phyloP scores from a whole-genome alignment of 2,888 invertebrate genomes.

The Sialis fuliginosa region DNA sequence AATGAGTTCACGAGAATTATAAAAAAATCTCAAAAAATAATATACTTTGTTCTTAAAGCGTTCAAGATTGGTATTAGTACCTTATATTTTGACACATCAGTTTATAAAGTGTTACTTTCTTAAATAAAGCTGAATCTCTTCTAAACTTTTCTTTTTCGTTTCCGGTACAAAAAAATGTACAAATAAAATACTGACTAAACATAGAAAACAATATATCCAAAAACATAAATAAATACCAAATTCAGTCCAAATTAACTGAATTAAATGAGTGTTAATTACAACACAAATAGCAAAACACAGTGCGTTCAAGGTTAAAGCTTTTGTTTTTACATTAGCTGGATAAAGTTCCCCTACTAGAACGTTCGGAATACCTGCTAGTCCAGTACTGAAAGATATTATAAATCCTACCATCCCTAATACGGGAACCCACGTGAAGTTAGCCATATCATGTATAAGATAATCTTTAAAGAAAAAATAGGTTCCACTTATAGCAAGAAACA shows the following conservation, averaged over 20 bases:
- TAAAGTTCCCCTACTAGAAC: constrained; percentile 34
- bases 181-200: constrained; percentile 38
- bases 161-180: constrained; percentile 43
- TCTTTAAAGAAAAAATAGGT: constrained; percentile 3
- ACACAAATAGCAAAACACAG: constrained; percentile 29
- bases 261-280: constrained; percentile 28
- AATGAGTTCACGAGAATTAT: too few relatives aligned
- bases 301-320: constrained; percentile 34
- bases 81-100: too few relatives aligned
- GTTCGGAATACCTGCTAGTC: constrained; percentile 31
- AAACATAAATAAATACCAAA: constrained; percentile 45
- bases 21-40: too few relatives aligned
- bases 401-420: constrained; percentile 28
- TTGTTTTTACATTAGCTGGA: constrained; percentile 33
- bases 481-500: constrained; percentile 24
- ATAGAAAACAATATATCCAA: constrained; percentile 41
- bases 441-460: constrained; percentile 11
- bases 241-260: constrained; percentile 31
- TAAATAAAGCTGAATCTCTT: constrained; percentile 35
- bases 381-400: constrained; percentile 30
- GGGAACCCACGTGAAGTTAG: constrained; percentile 27
- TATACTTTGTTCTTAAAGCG: too few relatives aligned
- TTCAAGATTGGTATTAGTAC: too few relatives aligned
- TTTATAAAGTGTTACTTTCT: too few relatives aligned
- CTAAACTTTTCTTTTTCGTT: constrained; percentile 51